Base-by-base conservation (phyloP, 2,113 vertebrate species). In the Thryonomys swinderianus region DNA sequence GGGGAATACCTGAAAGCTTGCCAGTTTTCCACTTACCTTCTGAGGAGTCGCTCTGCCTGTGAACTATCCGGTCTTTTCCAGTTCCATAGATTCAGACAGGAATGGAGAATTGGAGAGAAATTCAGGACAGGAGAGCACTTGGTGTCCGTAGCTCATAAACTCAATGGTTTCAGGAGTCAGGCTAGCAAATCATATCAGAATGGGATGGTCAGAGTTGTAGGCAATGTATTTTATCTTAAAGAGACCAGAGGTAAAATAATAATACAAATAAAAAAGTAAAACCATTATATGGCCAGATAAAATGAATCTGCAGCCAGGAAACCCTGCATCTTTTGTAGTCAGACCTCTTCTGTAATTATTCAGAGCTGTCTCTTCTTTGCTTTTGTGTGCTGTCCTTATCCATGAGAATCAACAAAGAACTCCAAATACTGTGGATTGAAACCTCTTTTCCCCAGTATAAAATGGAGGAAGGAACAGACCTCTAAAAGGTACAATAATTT, bases 61-160 rank as follows among this genome's bases (percentile, higher is more conserved):
- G 30, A 85, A 93, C 37, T 48, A 16, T 37, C 34, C 32, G 67
- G n/a, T 84, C n/a, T 61, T 94, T 95, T 85, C 85, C 21, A 73
- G 40, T 90, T 78, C 51, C 27, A 48, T 16, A 14, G 42, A 48
- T 6, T 40, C 21, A n/a, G n/a, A 40, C 42, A 48, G 42, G 73
- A 76, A 48, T 48, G 42, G 25, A 84, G 53, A 76, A 25, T 23
- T 67, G 73, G 42, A 79, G 82, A 95, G 93, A 94, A 94, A 91
- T 30, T 91, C 90, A 92, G 62, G 25, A 32, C 16, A 1, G 16
- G 32, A 64, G 25, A 61, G 30, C n/a, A 61, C 25, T 32, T 17
- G 40, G 51, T 34, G 37, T 76, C 51, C 20, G 61, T 8, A 14
- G 69, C 18, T 82, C 55, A 90, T 40, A 59, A 89, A 76, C 21